Base-by-base conservation (phyloP, 2,888 invertebrate species). In the Chymomyza procnemis region DNA sequence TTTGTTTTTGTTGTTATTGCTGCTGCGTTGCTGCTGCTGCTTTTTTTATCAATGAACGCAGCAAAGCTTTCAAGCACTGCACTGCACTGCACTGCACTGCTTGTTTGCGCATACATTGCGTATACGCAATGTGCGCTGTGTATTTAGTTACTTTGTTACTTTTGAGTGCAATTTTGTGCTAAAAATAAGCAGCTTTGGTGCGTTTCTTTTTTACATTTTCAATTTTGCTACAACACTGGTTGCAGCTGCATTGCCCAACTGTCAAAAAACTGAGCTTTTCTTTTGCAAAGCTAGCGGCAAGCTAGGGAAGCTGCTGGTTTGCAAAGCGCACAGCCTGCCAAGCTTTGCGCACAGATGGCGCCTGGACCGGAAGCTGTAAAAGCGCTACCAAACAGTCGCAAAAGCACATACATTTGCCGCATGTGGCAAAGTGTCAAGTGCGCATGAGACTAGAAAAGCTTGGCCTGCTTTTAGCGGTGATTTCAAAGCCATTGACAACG, bases 331-430 rank as follows among this genome's bases (percentile, higher is more conserved):
- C 26, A 26, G 26, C 26, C 26, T 26, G 26, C 26, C 26, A 8
- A 30, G 5, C 12, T 26, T 30, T 14, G 8, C 48, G 14, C 55
- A 50, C 55, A 68, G 68, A 68, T 22, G 68, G 68, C 68, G 30
- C 16, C 18, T 55, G 55, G 57, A 63, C 66, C 73, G 79, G 80
- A 80, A 80, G 84, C 84, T 87, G 84, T 56, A 66, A 57, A 62
- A 67, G 62, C 67, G 57, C 12, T 30, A 26, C n/a, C 4, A 16
- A 6, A 34, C 22, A 22, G n/a, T n/a, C n/a, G n/a, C n/a, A 62
- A 61, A 34, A 61, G 61, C 52, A 14, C 52, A n/a, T n/a, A 18
- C n/a, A 46, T 26, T 19, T 55, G 62, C 41, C 22, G 62, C 61
- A 12, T 34, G n/a, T n/a, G n/a, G 9, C 19, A 30, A 41, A 14